Conservation (phyloP, 2,888 invertebrate genomes). For the Apantesis nais region DNA sequence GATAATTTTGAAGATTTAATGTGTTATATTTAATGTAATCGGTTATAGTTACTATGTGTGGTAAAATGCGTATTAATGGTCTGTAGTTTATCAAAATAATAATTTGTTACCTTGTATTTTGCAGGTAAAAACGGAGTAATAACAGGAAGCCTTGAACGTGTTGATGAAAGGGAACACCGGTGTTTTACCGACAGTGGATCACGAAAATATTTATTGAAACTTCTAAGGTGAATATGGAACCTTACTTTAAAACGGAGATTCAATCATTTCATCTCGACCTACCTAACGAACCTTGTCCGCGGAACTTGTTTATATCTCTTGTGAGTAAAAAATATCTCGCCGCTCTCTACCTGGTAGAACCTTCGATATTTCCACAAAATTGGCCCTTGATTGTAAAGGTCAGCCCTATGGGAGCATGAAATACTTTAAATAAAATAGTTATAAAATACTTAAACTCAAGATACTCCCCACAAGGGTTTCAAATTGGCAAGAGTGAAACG, state of each 20-base stretch:
- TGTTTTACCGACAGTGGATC: background rate
- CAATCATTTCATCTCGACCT: conserved; percentile 4
- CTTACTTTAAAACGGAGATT: conserved; percentile 1
- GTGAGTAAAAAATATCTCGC: conserved; percentile 14
- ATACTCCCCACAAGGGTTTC: conserved; percentile 15
- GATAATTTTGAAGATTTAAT: no score
- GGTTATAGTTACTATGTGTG: no score
- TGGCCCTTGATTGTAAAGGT: conserved; percentile 9
- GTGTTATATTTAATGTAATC: no score
- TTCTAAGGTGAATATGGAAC: conserved; percentile 7
- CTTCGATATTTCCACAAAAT: conserved; percentile 15
- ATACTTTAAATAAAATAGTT: conserved; percentile 9
- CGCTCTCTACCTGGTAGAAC: conserved; percentile 13
- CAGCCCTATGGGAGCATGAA: conserved; percentile 16
- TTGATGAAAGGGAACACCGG: background rate
- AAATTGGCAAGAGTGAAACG: conserved; percentile 14
- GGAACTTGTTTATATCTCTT: conserved; percentile 17
- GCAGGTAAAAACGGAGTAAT: background rate
- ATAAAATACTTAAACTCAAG: conserved; percentile 10
- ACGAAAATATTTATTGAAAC: background rate
- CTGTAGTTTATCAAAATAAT: background rate
- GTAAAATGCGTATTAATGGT: background rate
- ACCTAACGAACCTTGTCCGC: conserved; percentile 13
- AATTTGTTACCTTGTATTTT: background rate
- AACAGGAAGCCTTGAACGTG: background rate